Evolutionary conservation across 2,888 invertebrate species (phyloP), one percentile per base, ranked within the genome.

Genomic region (Hyposoter didymator): DNA sequence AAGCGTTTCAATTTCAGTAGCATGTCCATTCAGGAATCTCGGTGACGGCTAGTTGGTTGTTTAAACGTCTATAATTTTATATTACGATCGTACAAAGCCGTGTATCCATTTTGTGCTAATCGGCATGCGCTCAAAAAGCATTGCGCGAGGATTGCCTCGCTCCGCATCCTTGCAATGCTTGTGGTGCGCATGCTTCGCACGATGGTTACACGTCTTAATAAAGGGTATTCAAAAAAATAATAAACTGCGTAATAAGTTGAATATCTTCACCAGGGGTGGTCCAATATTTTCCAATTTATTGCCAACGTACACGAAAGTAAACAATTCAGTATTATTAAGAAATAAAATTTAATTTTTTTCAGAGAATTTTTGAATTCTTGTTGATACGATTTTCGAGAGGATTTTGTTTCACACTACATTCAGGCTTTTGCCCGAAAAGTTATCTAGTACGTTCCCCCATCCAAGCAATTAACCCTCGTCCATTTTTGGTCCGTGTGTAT

Each of bases 121-220:
- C 47, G 47, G 47, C 47, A 49, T 49, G 47, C 47, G 47, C 47
- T n/a, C 47, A n/a, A 49, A 49, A 49, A 49, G 47, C 17, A 49
- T 49, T 17, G 47, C 47, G 14, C 47, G 14, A 17, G 47, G 47
- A 49, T 49, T 49, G 17, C n/a, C 47, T 49, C n/a, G 47, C 47
- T 49, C 5, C 47, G 47, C 17, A 49, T 49, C 47, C n/a, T 4
- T 49, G 47, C 47, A 49, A 49, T 49, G 47, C 47, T 49, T 49
- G 14, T n/a, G n/a, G 17, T 49, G n/a, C 47, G 4, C 14, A 47
- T 14, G 12, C 47, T 17, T 47, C 47, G 47, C 47, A 47, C 0
- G 14, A 17, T 47, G 47, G 47, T 14, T 14, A 47, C 47, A 47
- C 12, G 12, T 6, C 47, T 17, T 49, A 49, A 49, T 49, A n/a